A percentile compares a stretch with the other conserved stretches of the same genome.
These are phyloP conservation scores for Nematopogon swammerdamellus DNA, from an alignment of 2,888 invertebrate species.

Conservation along the genomic window DNA sequence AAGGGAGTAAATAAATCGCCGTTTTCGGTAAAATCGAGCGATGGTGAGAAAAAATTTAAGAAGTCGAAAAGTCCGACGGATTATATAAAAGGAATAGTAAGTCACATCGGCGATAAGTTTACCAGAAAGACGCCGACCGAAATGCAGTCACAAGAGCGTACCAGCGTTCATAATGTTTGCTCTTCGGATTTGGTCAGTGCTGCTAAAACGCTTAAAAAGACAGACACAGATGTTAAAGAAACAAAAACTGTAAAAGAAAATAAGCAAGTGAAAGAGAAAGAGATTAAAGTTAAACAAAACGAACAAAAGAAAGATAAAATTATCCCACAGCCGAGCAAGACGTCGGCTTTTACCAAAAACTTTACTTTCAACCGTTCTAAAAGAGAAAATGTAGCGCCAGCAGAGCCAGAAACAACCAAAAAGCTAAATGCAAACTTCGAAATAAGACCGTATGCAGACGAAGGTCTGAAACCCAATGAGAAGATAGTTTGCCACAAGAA, in stretches of 20 bases:
- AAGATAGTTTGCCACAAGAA: slow-evolving; percentile 40
- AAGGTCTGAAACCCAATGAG: slow-evolving; percentile 31
- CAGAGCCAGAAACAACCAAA: slow-evolving; percentile 16
- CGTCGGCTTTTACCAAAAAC: slow-evolving; percentile 1
- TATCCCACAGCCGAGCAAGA: too few species aligned
- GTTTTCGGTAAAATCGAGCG: slow-evolving; percentile 4
- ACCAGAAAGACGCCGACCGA: slow-evolving; percentile 18
- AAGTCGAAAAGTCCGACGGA: slow-evolving; percentile 18
- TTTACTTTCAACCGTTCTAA: slow-evolving; percentile 37
- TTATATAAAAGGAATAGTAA: slow-evolving; percentile 26
- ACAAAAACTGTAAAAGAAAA: slow-evolving; percentile 6
- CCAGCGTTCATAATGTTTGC: slow-evolving; percentile 32
- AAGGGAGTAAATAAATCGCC: slow-evolving; percentile 10
- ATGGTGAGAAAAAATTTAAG: slow-evolving; percentile 7
- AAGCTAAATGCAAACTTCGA: too few species aligned
- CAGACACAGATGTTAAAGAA: slow-evolving; percentile 13
- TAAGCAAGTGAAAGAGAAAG: too few species aligned
- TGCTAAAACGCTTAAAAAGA: slow-evolving; percentile 20
- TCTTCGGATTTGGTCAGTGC: slow-evolving; percentile 32
- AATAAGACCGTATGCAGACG: slow-evolving; percentile 41
- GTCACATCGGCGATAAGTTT: slow-evolving; percentile 27
- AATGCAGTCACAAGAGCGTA: slow-evolving; percentile 20
- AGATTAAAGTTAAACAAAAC: too few species aligned
- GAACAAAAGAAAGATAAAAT: too few species aligned
- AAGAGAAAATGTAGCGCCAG: slow-evolving; percentile 24